Evolutionary conservation across 2,113 vertebrate genomes (phyloP).

Genomic region (Sapayoa aenigma): DNA sequence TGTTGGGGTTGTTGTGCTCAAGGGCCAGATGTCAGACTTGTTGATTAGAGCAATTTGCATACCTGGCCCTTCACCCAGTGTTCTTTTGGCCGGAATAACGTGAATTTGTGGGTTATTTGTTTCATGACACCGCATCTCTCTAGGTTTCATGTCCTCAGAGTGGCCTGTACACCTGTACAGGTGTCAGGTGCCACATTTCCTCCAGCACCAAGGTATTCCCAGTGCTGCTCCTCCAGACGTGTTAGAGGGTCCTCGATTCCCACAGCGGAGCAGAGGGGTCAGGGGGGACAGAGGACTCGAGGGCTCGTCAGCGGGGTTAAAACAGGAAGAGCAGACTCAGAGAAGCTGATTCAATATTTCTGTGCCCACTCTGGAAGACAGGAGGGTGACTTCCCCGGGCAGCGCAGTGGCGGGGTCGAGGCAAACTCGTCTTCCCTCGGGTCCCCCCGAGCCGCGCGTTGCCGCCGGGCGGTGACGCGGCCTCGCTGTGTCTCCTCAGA

Average conservation of each 20-base stretch:
- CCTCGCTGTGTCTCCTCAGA: conserved; percentile 35
- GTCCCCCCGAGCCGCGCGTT: neutral
- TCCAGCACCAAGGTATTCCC: no score
- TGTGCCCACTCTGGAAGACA: no score
- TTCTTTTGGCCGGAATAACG: neutral
- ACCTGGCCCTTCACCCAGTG: neutral
- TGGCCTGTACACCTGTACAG: no score
- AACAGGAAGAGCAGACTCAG: no score
- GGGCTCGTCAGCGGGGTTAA: no score
- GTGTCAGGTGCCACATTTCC: no score
- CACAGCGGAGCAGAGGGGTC: no score
- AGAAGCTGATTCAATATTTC: no score
- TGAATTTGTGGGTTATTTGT: neutral
- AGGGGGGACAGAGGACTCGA: no score
- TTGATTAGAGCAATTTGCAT: neutral
- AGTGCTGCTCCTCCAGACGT: no score
- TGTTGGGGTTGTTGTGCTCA: neutral
- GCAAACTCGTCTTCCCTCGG: rapidly evolving
- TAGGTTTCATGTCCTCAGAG: neutral
- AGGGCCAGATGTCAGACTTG: neutral
- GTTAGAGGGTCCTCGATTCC: no score
- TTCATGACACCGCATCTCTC: neutral
- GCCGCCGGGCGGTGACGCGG: neutral
- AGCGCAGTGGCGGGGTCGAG: neutral
- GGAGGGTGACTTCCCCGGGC: neutral